Conservation (phyloP, 2,888 invertebrate genomes). For the Iphiclides podalirius region DNA sequence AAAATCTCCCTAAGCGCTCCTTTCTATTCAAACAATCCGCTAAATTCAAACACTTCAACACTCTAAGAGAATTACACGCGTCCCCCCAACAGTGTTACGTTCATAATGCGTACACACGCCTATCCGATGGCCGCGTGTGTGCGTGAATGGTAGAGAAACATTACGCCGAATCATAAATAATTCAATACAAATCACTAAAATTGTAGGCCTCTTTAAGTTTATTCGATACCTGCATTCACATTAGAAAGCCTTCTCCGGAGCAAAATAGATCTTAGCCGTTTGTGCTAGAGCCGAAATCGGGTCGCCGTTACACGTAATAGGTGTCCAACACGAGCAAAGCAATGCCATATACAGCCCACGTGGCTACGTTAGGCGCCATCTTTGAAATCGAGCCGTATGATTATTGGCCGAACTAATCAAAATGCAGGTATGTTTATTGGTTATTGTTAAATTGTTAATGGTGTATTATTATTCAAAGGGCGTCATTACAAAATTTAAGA, state of each 20-base stretch:
- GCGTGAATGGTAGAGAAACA: conserved; percentile 24
- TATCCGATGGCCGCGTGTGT: not conserved
- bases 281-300: conserved; percentile 1
- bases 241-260: not conserved
- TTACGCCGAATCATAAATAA: conserved; percentile 30
- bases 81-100: conserved; percentile 3
- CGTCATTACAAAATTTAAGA: not conserved
- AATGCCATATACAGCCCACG: conserved; percentile 12
- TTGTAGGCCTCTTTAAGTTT: conserved; percentile 21
- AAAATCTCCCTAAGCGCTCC: conserved; percentile 16
- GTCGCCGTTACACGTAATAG: not conserved
- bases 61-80: conserved; percentile 21
- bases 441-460: conserved; percentile 13
- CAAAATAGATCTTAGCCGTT: not conserved
- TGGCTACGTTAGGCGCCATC: conserved; percentile 16
- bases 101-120: not conserved
- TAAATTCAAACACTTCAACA: conserved; percentile 23
- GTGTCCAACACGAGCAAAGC: conserved; percentile 15
- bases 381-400: conserved; percentile 11
- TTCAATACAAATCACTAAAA: conserved; percentile 28
- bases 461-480: conserved; percentile 14
- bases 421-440: conserved; percentile 16
- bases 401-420: conserved; percentile 5
- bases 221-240: conserved; percentile 12
- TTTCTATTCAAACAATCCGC: conserved; percentile 17